Evolutionary conservation across 2,888 invertebrate species (phyloP).

Genomic region (Hemaris fuciformis): DNA sequence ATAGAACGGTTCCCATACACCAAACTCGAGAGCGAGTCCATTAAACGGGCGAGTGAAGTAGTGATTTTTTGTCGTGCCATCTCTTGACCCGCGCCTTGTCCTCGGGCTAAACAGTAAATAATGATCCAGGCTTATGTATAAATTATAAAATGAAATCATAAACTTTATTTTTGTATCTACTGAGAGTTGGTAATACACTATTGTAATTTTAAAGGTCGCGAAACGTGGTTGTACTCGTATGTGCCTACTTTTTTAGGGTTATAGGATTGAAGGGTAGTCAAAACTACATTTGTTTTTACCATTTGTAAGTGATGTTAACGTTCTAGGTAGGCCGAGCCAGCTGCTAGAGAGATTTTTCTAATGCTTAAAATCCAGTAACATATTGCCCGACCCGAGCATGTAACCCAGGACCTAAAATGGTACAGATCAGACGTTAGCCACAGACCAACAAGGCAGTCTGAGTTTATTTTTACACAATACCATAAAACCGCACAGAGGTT

Average conservation of each 20-base stretch:
- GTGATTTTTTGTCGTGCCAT: slow-evolving; percentile 59
- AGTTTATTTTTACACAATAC: not conserved
- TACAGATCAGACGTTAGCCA: too few species aligned
- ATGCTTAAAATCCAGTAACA: too few species aligned
- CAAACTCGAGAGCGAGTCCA: slow-evolving; percentile 37
- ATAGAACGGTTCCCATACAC: slow-evolving; percentile 33
- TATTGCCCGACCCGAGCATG: too few species aligned
- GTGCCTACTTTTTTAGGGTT: not conserved
- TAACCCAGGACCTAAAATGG: too few species aligned
- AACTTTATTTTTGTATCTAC: slow-evolving; percentile 40
- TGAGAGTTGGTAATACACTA: slow-evolving; percentile 39
- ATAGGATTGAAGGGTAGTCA: not conserved
- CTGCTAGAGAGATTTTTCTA: too few species aligned
- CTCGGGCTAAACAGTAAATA: slow-evolving; percentile 68
- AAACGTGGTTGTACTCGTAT: not conserved
- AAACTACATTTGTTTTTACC: too few species aligned
- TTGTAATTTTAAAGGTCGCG: not conserved
- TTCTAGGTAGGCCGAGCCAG: too few species aligned
- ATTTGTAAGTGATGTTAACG: too few species aligned
- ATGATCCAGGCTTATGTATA: slow-evolving; percentile 60
- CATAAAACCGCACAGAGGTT: not conserved
- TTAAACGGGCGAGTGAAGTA: slow-evolving; percentile 43
- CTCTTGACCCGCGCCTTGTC: slow-evolving; percentile 58
- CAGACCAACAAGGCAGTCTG: too few species aligned
- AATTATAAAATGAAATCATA: slow-evolving; percentile 67